Percentiles rank a stretch among this genome's conserved stretches.
These are phyloP conservation scores for Chrysomallon squamiferum DNA, from an alignment of 1,140 invertebrate genomes.

Conservation along the genomic window DNA sequence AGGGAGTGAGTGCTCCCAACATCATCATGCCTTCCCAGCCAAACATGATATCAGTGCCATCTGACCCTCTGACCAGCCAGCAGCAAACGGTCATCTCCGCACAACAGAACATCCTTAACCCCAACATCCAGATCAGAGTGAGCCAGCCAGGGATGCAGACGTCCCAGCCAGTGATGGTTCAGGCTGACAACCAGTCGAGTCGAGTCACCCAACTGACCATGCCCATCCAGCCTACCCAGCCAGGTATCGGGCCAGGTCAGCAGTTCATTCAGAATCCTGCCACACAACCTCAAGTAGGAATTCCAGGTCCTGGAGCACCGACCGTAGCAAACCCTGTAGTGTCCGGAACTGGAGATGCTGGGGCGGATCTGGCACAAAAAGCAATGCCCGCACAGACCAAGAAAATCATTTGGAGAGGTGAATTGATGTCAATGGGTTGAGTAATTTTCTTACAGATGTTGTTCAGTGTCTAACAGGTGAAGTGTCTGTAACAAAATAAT, in stretches of 20 bases:
- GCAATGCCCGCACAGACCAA: background rate
- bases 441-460: too few relatives aligned
- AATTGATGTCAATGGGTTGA: background rate
- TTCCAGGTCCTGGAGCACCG: background rate
- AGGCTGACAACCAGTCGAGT: background rate
- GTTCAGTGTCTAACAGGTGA: too few relatives aligned
- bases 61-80: background rate
- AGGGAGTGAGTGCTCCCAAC: too few relatives aligned
- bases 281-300: background rate
- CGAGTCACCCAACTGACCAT: background rate
- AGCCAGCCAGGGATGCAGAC: background rate
- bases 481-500: background rate
- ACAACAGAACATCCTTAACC: slow-evolving; percentile 1
- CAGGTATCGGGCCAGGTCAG: background rate
- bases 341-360: background rate
- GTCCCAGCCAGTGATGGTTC: background rate
- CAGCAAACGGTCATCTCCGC: background rate
- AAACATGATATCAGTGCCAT: background rate
- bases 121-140: background rate
- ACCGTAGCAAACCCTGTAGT: background rate
- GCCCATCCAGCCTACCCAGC: background rate
- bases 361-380: background rate
- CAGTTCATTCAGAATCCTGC: background rate
- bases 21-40: background rate
- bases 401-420: slow-evolving; percentile 5